Conservation (phyloP, 2,113 vertebrate species). For the Picathartes gymnocephalus region DNA sequence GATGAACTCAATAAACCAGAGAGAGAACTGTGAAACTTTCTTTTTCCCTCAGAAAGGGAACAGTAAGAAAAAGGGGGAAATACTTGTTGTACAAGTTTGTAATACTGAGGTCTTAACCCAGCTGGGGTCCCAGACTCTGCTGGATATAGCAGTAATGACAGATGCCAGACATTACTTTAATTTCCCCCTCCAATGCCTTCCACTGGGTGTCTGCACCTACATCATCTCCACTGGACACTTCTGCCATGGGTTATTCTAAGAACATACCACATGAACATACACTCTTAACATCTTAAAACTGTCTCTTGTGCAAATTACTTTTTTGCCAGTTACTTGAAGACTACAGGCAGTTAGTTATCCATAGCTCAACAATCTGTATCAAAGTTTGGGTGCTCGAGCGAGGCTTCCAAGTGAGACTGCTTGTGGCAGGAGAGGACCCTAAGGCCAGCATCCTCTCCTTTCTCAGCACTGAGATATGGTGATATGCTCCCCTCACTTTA, state of each 20-base stretch:
- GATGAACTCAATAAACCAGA: neutral
- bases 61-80: neutral
- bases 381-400: neutral
- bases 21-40: rapidly evolving
- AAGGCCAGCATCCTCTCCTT: neutral
- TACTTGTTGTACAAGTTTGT: neutral
- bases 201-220: neutral
- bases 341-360: neutral
- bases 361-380: neutral
- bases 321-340: neutral
- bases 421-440: neutral
- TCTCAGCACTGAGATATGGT: neutral
- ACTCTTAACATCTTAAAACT: neutral
- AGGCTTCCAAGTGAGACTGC: neutral
- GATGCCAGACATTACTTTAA: neutral
- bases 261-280: neutral
- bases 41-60: neutral
- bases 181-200: neutral
- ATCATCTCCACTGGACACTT: neutral
- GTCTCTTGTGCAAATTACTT: neutral
- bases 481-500: neutral
- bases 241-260: neutral
- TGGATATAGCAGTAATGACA: neutral
- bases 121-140: neutral
- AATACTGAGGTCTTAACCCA: neutral